phyloP scores from a whole-genome alignment of 2,888 invertebrate genomes.

The Azorinus chamasolen region DNA sequence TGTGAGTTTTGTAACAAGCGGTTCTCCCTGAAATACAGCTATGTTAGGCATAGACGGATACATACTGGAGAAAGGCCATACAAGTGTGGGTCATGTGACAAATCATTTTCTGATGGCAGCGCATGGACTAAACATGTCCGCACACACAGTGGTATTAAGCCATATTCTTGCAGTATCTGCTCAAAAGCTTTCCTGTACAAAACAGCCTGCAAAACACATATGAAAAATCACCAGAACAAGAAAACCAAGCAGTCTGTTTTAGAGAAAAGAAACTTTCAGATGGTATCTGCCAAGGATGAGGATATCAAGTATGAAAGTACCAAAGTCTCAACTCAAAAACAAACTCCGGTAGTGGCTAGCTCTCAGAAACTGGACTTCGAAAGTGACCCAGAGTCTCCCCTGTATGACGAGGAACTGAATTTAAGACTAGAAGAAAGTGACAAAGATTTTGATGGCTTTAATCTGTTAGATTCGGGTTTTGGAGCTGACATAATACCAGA shows the following conservation, averaged over 20 bases:
- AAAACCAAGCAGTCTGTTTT: constrained; percentile 2
- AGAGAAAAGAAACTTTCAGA: constrained; percentile 38
- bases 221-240: constrained; percentile 33
- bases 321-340: not conserved
- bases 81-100: constrained; percentile 57
- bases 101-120: constrained; percentile 61
- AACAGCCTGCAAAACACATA: constrained; percentile 53
- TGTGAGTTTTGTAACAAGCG: constrained; percentile 65
- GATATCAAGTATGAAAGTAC: not conserved
- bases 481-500: constrained; percentile 36
- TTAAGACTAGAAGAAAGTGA: constrained; percentile 41
- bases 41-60: constrained; percentile 59
- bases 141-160: constrained; percentile 60
- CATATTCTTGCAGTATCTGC: constrained; percentile 55
- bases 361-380: constrained; percentile 22
- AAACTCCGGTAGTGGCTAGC: not conserved
- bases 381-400: constrained; percentile 22
- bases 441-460: constrained; percentile 33
- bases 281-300: constrained; percentile 8
- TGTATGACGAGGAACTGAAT: constrained; percentile 10
- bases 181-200: constrained; percentile 58
- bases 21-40: constrained; percentile 60
- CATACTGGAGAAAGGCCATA: constrained; percentile 65
- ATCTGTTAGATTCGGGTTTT: constrained; percentile 44
- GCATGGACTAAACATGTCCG: constrained; percentile 61